Base-by-base conservation (phyloP, 2,888 invertebrate genomes). In the Eupithecia exiguata region DNA sequence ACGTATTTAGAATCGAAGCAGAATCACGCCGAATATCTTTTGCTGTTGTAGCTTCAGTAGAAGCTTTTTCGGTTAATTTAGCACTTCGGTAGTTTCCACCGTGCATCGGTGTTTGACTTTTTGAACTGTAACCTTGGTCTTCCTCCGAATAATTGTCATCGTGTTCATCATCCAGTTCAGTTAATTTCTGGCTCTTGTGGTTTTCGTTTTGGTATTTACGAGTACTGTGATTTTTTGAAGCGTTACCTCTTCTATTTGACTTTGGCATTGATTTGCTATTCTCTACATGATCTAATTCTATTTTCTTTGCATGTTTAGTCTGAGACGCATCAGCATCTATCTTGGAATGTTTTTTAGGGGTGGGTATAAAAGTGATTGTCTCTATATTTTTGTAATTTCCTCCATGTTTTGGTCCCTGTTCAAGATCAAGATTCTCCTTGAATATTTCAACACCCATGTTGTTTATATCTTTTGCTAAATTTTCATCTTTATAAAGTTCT, bases 61-160 rank as follows among this genome's bases (percentile, higher is more conserved):
- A 78, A 62, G 74, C 82, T 30, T 80, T 77, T 74, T 84, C 80
- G 38, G 86, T 78, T 70, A 92, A 77, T 81, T 89, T 91, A 49
- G 88, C 92, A 75, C 89, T 92, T 77, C 87, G 89, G 74, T 94
- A 92, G 80, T 94, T 94, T 1, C 94, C 94, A n/a, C 94, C 94
- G 70, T 94, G 94, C 81, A 92, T 83, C n/a, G 83, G 82, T 49
- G 84, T 81, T 21, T 85, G 86, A 68, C 82, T 82, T 69, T 83
- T 83, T 18, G 87, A 81, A 65, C 73, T 84, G 74, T 87, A 87
- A 0, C 88, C 82, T 72, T 81, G 77, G 38, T 81, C 79, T 6
- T 87, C 87, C 12, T 21, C 71, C 12, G 77, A 77, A 18, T 79
- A 78, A 4, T 90, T 86, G 36, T 86, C 81, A 1, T 86, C 82